Evolutionary conservation across 2,113 vertebrate genomes (phyloP).

Genomic region (Mionectes macconnelli): DNA sequence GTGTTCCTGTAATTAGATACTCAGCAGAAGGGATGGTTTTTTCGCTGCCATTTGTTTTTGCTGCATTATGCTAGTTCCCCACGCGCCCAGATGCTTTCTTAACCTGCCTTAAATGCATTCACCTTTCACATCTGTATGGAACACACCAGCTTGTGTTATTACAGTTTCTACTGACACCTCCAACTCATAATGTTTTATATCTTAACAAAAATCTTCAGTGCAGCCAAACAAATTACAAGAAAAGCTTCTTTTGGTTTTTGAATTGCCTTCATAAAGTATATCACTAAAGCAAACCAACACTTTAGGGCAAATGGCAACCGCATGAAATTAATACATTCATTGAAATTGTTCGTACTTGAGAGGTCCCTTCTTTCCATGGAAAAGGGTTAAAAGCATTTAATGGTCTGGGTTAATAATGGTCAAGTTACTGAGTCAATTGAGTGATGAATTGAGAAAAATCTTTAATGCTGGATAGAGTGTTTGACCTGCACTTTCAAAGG

Average conservation of each 20-base stretch:
- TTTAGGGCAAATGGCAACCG: neutral
- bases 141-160: neutral
- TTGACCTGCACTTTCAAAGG: constrained; percentile 32
- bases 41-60: neutral
- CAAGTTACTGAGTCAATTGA: constrained; percentile 21
- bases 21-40: neutral
- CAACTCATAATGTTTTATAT: neutral
- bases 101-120: neutral
- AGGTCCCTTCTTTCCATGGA: neutral
- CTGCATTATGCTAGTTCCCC: neutral
- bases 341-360: neutral
- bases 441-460: constrained; percentile 15
- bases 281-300: neutral
- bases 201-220: neutral
- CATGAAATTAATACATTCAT: constrained; percentile 44
- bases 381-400: constrained; percentile 55
- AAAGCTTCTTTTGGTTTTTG: neutral
- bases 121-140: neutral
- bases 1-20: neutral
- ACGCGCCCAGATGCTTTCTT: neutral
- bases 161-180: neutral
- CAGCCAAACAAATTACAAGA: neutral
- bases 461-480: neutral
- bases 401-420: constrained; percentile 28
- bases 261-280: neutral